These are phyloP conservation scores for Sinopyrophorus schimmeli DNA, from an alignment of 2,888 invertebrate species.

Conservation along the genomic window DNA sequence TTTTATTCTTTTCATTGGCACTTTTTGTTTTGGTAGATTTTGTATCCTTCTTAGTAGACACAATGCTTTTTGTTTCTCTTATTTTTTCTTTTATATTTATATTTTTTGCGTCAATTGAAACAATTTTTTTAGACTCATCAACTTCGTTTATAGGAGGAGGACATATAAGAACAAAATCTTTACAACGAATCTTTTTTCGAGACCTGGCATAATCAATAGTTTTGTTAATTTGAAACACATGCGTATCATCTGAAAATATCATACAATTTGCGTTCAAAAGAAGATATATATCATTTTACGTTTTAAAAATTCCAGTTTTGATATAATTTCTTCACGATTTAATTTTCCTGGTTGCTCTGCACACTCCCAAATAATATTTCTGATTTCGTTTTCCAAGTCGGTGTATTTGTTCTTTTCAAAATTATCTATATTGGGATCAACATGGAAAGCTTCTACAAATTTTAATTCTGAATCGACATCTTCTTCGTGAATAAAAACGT, in stretches of 20 bases:
- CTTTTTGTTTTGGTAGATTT: slow-evolving; percentile 15
- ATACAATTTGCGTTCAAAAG: not conserved
- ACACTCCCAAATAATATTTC: slow-evolving; percentile 26
- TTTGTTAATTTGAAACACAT: slow-evolving; percentile 28
- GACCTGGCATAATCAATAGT: slow-evolving; percentile 20
- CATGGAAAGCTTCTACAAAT: slow-evolving; percentile 28
- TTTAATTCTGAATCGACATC: slow-evolving; percentile 25
- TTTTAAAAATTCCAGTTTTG: slow-evolving; percentile 14
- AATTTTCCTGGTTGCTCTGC: slow-evolving; percentile 18
- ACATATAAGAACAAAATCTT: slow-evolving; percentile 31
- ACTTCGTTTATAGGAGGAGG: slow-evolving; percentile 24
- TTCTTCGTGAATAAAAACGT: slow-evolving; percentile 32
- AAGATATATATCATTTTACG: slow-evolving; percentile 12
- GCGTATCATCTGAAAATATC: slow-evolving; percentile 30
- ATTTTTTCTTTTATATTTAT: slow-evolving; percentile 16
- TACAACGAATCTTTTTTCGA: slow-evolving; percentile 16
- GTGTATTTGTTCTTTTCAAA: slow-evolving; percentile 12
- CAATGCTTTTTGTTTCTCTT: too few species aligned
- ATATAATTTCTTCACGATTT: slow-evolving; percentile 19
- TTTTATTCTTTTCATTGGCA: slow-evolving; percentile 11
- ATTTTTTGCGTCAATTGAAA: slow-evolving; percentile 5
- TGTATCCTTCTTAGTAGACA: too few species aligned
- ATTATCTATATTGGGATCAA: slow-evolving; percentile 28
- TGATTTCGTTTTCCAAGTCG: slow-evolving; percentile 14
- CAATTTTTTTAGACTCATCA: slow-evolving; percentile 10